Evolutionary conservation across 2,888 invertebrate genomes (phyloP).

Genomic region (Rhopalosiphum nymphaeae): DNA sequence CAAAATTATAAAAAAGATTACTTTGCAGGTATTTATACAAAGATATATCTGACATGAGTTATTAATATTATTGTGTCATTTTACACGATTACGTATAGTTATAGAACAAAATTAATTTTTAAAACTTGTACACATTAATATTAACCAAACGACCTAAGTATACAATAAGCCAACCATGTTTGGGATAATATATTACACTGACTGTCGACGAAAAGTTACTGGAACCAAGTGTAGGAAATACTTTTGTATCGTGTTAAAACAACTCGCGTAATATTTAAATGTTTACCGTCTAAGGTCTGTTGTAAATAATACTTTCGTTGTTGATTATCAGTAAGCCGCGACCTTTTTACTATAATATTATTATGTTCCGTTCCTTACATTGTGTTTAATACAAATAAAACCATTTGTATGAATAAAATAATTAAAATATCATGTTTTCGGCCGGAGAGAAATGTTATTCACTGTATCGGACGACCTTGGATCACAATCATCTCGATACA

Average conservation of each 20-base stretch:
- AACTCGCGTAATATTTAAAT: slow-evolving; percentile 13
- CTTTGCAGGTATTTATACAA: neutral
- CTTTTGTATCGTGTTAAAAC: slow-evolving; percentile 9
- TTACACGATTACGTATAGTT: slow-evolving; percentile 3
- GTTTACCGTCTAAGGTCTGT: neutral
- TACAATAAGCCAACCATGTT: neutral
- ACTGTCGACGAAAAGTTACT: slow-evolving; percentile 40
- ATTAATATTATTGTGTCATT: slow-evolving; percentile 39
- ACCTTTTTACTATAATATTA: slow-evolving; percentile 7
- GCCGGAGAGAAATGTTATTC: slow-evolving; percentile 18
- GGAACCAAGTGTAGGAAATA: neutral
- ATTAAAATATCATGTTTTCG: slow-evolving; percentile 17
- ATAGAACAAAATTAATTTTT: slow-evolving; percentile 33
- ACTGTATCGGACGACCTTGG: neutral
- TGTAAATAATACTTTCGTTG: neutral
- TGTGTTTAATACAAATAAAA: neutral
- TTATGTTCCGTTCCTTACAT: neutral
- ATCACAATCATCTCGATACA: neutral
- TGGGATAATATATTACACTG: slow-evolving; percentile 32
- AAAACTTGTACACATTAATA: slow-evolving; percentile 43
- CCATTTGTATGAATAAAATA: neutral
- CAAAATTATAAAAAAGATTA: neutral
- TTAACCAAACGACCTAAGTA: slow-evolving; percentile 38
- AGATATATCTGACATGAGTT: slow-evolving; percentile 11
- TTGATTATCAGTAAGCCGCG: neutral